Conservation (phyloP, 2,113 vertebrate species). For the Labeo catla region DNA sequence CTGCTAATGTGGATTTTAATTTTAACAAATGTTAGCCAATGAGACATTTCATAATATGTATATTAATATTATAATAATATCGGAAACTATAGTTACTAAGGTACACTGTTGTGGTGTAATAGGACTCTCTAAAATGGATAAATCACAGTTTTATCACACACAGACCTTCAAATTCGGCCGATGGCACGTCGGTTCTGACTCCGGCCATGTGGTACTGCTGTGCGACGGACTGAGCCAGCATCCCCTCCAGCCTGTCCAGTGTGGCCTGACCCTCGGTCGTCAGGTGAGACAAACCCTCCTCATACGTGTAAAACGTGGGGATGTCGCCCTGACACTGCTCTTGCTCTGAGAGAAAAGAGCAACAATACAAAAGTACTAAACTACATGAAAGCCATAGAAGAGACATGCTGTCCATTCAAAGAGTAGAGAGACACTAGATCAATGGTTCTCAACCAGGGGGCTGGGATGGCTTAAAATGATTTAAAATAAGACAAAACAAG, state of each 20-base stretch:
- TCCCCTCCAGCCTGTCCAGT: slow-evolving; percentile 90
- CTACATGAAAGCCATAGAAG: not conserved
- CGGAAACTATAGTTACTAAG: not conserved
- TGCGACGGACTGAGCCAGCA: slow-evolving; percentile 88
- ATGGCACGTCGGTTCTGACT: slow-evolving; percentile 85
- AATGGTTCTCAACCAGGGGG: not conserved
- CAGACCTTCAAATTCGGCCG: slow-evolving; percentile 84
- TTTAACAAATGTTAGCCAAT: not conserved
- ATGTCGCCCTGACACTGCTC: slow-evolving; percentile 86
- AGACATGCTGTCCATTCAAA: not conserved
- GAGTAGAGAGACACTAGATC: not conserved
- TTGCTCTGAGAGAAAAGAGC: slow-evolving; percentile 76
- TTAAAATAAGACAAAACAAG: no score
- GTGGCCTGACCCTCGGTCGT: slow-evolving; percentile 93
- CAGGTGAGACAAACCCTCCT: slow-evolving; percentile 91
- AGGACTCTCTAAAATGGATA: not conserved
- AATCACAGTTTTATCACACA: not conserved
- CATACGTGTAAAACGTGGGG: slow-evolving; percentile 93
- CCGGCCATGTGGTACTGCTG: slow-evolving; percentile 96
- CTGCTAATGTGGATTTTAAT: not conserved
- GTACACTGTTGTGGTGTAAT: not conserved
- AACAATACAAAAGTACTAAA: not conserved
- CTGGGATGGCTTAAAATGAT: no score
- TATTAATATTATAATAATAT: not conserved
- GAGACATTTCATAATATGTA: not conserved